Evolutionary conservation across 2,113 vertebrate genomes (phyloP), one percentile per base, ranked within the genome.

Genomic region (Mus pahari): DNA sequence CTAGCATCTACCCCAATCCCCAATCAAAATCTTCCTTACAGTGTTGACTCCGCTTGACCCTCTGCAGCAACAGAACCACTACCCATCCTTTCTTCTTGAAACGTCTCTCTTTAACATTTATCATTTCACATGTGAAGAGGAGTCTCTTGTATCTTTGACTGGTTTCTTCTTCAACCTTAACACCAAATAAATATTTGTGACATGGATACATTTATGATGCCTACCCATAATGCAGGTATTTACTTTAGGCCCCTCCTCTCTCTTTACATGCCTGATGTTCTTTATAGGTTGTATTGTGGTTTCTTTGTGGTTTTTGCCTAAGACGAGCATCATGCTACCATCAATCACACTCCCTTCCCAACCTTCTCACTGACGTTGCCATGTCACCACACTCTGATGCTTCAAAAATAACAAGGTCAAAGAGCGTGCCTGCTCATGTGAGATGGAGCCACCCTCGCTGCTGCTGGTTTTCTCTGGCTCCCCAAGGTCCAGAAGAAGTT

Each of bases 241-340:
- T 92, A 33, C 33, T 78, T 83, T 58, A 89, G 68, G 48, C 20
- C 5, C 90, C 53, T 75, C 82, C 71, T 70, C 60, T 26, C 90
- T 87, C 88, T 97, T 94, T 68, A n/a, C 10, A n/a, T 36, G 62
- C 39, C 20, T 31, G 33, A 93, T 89, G 26, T 74, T 90, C 53
- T 91, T 66, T 90, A 91, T 77, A 20, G 81, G 58, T 50, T 60
- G 58, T n/a, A 58, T 50, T 55, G 53, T 13, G 39, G 17, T 75
- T 26, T 70, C 58, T 86, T 58, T 33, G 53, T 31, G 74, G 8
- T 22, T 60, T 45, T 42, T 17, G 31, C 26, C 62, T 50, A 45
- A 28, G 22, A n/a, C 36, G 26, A 64, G 70, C 12, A 62, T 60
- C 14, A n/a, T 70, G 39, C 48, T 36, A 75, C 33, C 31, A 36